Evolutionary conservation across 1,140 invertebrate species (phyloP), one percentile per base, ranked within the genome.

Genomic region (Leucophenga varia): DNA sequence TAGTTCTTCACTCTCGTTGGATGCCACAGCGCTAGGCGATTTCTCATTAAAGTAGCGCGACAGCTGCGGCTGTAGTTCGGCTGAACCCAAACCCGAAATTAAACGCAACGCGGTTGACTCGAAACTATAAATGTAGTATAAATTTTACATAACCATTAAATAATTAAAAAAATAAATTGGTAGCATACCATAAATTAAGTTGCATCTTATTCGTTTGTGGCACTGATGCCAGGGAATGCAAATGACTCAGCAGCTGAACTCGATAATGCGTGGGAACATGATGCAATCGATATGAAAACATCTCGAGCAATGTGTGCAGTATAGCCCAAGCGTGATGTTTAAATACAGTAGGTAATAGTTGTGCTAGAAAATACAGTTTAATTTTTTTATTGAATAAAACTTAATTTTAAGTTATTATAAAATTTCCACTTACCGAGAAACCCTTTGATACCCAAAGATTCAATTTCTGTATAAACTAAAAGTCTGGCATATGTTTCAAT

Each of bases 221-320:
- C 9, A 93, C 89, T 7, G 89, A 86, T 7, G 91, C 89, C 19
- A 97, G 78, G 25, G 87, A 91, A 65, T 96, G 89, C 17, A 97
- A 82, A 75, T 95, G 88, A 12, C 90, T 91, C 2, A 97, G 76
- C 5, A 97, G 79, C 67, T 96, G 93, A 0, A 97, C 88, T 40
- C 93, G 81, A 72, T 97, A 97, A 75, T 96, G 92, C 0, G 93
- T 91, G 58, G 95, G 93, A 56, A 96, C 95, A 74, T 97, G 95
- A 75, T 97, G 93, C 77, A 97, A 87, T 37, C 95, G 80, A 71
- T 96, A 97, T 43, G 90, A 93, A 72, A 97, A 97, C 93, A 97
- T 97, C 76, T 98, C 95, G 52, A 97, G 76, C 17, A 97, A 76
- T 0, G 93, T 96, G 67, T 97, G 94, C 4, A 97, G 79, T 39